Evolutionary conservation across 2,797 vertebrate species (phyloP).

Genomic region (Sebastiscus tertius): DNA sequence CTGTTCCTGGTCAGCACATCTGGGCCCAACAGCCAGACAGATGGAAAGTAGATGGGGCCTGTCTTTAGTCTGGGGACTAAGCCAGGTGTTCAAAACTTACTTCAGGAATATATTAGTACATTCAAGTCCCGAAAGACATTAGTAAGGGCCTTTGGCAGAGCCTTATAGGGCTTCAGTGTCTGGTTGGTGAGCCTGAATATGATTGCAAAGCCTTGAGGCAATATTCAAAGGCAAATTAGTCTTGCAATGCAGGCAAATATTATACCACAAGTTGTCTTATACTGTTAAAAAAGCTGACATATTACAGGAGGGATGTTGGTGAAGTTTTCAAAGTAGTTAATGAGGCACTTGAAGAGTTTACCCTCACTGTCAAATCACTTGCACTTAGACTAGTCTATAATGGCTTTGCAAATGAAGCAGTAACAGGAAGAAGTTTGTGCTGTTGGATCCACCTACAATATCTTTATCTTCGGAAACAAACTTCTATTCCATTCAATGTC

Average conservation of each 20-base stretch:
- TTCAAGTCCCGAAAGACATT: constrained; percentile 43
- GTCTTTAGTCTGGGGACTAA: constrained; percentile 50
- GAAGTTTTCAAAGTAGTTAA: constrained; percentile 29
- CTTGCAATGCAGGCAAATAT: constrained; percentile 35
- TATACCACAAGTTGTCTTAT: constrained; percentile 37
- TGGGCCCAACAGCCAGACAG: constrained; percentile 53
- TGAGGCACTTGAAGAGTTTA: constrained; percentile 48
- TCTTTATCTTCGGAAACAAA: constrained; percentile 54
- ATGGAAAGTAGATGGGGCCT: constrained; percentile 68
- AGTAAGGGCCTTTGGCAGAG: constrained; percentile 28
- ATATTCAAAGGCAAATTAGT: constrained; percentile 52
- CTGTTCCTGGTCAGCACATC: constrained; percentile 56
- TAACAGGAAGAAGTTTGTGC: constrained; percentile 11
- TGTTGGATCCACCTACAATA: constrained; percentile 12
- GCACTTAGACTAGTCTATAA: not conserved
- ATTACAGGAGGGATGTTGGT: constrained; percentile 9
- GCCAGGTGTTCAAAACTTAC: constrained; percentile 59
- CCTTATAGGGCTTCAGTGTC: constrained; percentile 29
- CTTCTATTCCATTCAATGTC: constrained; percentile 50
- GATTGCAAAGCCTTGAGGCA: constrained; percentile 38
- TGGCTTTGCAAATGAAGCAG: constrained; percentile 50
- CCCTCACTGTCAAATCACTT: constrained; percentile 19
- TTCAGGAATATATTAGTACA: constrained; percentile 46
- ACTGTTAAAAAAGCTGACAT: constrained; percentile 28
- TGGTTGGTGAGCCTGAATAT: constrained; percentile 37